phyloP scores from a whole-genome alignment of 2,113 vertebrate species.

The Labeo rohita region DNA sequence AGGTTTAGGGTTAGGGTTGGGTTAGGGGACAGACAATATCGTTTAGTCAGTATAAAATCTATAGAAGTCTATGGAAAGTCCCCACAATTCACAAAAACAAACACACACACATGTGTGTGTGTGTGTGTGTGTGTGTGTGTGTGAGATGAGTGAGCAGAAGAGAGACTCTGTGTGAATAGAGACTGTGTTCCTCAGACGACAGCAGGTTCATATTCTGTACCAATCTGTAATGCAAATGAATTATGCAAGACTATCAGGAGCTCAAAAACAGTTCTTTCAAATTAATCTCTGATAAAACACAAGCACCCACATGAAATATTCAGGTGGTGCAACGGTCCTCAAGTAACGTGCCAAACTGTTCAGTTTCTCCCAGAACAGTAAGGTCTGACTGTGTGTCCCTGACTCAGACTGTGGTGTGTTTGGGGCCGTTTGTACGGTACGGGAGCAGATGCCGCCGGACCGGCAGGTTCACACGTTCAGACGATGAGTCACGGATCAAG shows the following conservation, averaged over 20 bases:
- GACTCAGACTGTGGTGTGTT: not conserved
- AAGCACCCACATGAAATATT: slow-evolving; percentile 16
- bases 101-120: too few species aligned
- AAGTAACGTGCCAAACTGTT: not conserved
- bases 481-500: not conserved
- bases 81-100: too few species aligned
- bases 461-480: not conserved
- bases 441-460: not conserved
- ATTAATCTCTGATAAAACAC: not conserved
- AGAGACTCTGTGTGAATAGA: not conserved
- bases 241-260: slow-evolving; percentile 30
- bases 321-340: not conserved
- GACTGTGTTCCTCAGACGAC: not conserved
- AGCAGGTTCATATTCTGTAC: not conserved
- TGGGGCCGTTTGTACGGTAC: not conserved
- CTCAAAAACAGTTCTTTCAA: slow-evolving; percentile 19
- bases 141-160: not conserved
- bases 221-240: not conserved
- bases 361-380: not conserved
- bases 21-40: too few species aligned
- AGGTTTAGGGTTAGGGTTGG: too few species aligned
- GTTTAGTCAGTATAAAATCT: too few species aligned
- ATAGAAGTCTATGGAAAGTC: too few species aligned
- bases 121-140: too few species aligned
- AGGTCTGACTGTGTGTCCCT: not conserved